phyloP scores from a whole-genome alignment of 1,140 invertebrate genomes.

The Phenacoccus solenopsis region DNA sequence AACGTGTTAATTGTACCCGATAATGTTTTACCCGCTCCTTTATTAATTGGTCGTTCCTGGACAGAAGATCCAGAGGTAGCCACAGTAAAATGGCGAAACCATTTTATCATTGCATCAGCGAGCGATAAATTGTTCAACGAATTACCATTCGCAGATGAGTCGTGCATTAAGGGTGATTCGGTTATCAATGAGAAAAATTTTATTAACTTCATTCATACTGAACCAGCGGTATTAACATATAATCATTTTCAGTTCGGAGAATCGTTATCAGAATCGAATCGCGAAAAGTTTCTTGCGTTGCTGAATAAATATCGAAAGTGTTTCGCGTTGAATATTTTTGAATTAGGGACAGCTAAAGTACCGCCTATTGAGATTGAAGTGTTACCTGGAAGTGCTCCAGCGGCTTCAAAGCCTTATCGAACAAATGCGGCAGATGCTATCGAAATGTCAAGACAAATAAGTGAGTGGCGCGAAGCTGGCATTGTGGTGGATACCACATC shows the following conservation, averaged over 20 bases:
- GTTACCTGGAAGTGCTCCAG: not conserved
- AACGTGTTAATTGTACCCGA: not conserved
- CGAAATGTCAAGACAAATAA: not conserved
- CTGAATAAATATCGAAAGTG: not conserved
- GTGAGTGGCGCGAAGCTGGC: conserved; percentile 7
- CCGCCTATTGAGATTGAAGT: not conserved
- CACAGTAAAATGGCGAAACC: too few relatives aligned
- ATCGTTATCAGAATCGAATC: not conserved
- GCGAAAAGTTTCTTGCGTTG: not conserved
- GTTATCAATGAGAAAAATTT: not conserved
- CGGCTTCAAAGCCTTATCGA: not conserved
- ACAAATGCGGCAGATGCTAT: not conserved
- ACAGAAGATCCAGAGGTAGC: not conserved
- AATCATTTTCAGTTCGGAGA: not conserved
- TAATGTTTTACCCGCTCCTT: not conserved
- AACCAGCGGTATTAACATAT: not conserved
- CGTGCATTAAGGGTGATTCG: not conserved
- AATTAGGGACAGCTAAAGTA: not conserved
- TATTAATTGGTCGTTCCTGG: not conserved
- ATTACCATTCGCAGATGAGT: not conserved
- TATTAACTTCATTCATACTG: not conserved
- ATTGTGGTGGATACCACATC: conserved; percentile 5
- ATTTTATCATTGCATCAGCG: too few relatives aligned
- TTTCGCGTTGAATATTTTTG: not conserved
- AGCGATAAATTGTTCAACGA: not conserved